Base-by-base conservation (phyloP, 2,113 vertebrate species). In the Acanthochromis polyacanthus region DNA sequence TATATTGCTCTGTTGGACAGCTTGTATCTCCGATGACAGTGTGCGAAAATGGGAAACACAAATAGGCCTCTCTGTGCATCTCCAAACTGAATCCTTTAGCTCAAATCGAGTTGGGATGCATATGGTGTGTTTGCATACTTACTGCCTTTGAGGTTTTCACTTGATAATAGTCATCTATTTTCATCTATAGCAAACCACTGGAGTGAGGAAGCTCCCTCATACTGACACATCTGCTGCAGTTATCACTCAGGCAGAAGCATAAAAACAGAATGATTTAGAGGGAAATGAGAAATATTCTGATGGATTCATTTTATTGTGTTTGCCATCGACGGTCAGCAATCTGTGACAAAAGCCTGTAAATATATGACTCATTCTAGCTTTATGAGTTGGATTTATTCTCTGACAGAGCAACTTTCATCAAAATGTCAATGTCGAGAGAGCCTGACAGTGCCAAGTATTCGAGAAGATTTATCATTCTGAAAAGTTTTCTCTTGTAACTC, bases 161-260 rank as follows among this genome's bases (percentile, higher is more conserved):
- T 71, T 80, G 78, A 88, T 86, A 82, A 85, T 68, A 80, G 71
- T 81, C 86, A 80, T 88, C 80, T 58, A 76, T 90, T 89, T 88
- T 79, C n/a, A 50, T 88, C 73, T 74, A 58, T 22, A 76, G 70
- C 65, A 59, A 78, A 81, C 72, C 72, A 62, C 28, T 77, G 57
- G 66, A 89, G 90, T 84, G 84, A 71, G 80, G 75, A 80, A 14
- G 50, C 65, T 81, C 64, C 51, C 73, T 84, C 60, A 74, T 30
- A 82, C 70, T 69, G 84, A 82, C 86, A 82, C 86, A 82, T 90
- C 73, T 81, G 75, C 76, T 50, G 74, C 75, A 57, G 78, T 70
- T 92, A 84, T 91, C 79, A 72, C 76, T 92, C 87, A 87, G 36
- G 45, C 82, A 69, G 66, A 81, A 60, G 63, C 76, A 66, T 62